Evolutionary conservation across 1,140 invertebrate genomes (phyloP).

Genomic region (Aphaenogaster rudis): DNA sequence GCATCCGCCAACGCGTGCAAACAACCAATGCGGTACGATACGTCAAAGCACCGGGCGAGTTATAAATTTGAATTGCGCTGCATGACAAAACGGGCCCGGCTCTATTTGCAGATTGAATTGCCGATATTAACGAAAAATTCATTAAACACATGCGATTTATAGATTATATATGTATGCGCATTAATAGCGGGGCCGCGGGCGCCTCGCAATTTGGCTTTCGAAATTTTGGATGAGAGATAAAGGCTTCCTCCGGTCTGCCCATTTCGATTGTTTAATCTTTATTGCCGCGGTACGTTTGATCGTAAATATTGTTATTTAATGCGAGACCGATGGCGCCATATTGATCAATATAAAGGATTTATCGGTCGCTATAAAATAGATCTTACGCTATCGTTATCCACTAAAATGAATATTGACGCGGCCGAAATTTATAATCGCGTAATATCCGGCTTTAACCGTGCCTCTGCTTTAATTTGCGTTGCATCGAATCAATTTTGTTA

Average conservation of each 20-base stretch:
- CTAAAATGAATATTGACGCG: conserved; percentile 68
- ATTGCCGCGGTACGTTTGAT: conserved; percentile 70
- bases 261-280: conserved; percentile 77
- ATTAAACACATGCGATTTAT: conserved; percentile 77
- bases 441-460: conserved; percentile 53
- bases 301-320: conserved; percentile 77
- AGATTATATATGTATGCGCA: conserved; percentile 70
- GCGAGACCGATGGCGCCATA: conserved; percentile 65
- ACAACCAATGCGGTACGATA: conserved; percentile 73
- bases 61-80: conserved; percentile 73
- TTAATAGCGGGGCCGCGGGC: conserved; percentile 58
- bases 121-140: conserved; percentile 79
- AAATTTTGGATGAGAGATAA: conserved; percentile 70
- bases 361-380: conserved; percentile 73
- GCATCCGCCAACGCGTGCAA: conserved; percentile 63
- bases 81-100: conserved; percentile 69
- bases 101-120: conserved; percentile 77
- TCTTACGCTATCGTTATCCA: conserved; percentile 67
- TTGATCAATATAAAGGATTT: conserved; percentile 72
- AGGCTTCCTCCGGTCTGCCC: conserved; percentile 66
- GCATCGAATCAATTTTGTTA: conserved; percentile 16
- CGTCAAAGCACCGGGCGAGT: conserved; percentile 73
- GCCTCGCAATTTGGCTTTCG: conserved; percentile 59
- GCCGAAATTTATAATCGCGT: conserved; percentile 55
- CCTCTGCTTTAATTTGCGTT: conserved; percentile 24